phyloP scores from a whole-genome alignment of 2,797 vertebrate genomes.

The Macropus fuliginosus region DNA sequence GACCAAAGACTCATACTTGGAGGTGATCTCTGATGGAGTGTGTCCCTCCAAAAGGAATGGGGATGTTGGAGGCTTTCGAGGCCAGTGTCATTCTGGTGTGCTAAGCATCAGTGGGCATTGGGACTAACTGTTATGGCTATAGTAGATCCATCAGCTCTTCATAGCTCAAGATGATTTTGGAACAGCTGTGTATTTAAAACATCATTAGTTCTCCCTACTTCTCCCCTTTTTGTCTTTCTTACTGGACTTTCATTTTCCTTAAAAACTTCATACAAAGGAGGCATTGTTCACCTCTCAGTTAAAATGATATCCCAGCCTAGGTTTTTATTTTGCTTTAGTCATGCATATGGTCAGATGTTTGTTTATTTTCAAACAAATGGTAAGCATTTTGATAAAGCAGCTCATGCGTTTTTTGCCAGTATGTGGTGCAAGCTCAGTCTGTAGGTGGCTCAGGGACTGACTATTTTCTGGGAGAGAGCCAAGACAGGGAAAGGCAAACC shows the following conservation, averaged over 20 bases:
- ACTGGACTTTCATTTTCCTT: background rate
- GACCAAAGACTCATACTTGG: background rate
- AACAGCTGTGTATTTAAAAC: no score
- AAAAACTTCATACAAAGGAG: background rate
- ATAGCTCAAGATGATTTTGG: background rate
- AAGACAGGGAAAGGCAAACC: slow-evolving; percentile 47
- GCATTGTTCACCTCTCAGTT: background rate
- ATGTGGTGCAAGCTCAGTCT: slow-evolving; percentile 20
- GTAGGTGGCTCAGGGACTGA: background rate
- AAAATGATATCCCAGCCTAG: background rate
- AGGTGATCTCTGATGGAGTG: background rate
- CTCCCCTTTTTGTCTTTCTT: background rate
- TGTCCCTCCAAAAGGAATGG: background rate
- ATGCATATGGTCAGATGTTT: background rate
- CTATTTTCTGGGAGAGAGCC: slow-evolving; percentile 23
- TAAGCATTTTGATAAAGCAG: slow-evolving; percentile 5
- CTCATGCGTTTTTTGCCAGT: slow-evolving; percentile 16
- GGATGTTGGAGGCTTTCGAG: background rate
- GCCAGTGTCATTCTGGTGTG: background rate
- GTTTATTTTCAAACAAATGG: slow-evolving; percentile 29
- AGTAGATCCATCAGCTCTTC: accelerated
- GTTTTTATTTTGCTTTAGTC: slow-evolving; percentile 54
- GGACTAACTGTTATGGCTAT: background rate
- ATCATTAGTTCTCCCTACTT: accelerated
- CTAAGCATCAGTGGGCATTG: background rate